Percentiles rank a stretch among this genome's conserved stretches.
phyloP scores from a whole-genome alignment of 2,113 vertebrate species.

The Stercorarius parasiticus region DNA sequence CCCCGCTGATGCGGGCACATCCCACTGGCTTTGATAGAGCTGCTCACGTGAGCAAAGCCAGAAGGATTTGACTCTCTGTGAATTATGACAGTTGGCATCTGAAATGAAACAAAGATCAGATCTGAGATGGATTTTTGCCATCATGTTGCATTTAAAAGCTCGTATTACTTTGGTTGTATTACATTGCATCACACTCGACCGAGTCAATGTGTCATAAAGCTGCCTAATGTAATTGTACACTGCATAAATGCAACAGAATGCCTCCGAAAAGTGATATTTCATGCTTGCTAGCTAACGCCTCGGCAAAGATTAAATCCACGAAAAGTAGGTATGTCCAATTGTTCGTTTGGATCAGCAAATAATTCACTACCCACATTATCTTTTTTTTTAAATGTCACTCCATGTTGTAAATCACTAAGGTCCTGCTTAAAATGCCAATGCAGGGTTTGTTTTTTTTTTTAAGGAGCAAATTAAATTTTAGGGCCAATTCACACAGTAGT shows the following conservation, averaged over 20 bases:
- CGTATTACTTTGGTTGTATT: slow-evolving; percentile 53
- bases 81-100: slow-evolving; percentile 39
- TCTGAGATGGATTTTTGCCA: slow-evolving; percentile 50
- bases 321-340: slow-evolving; percentile 62
- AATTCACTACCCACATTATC: slow-evolving; percentile 60
- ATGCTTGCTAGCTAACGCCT: slow-evolving; percentile 46
- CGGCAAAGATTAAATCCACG: slow-evolving; percentile 41
- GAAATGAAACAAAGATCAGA: slow-evolving; percentile 26
- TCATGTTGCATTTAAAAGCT: slow-evolving; percentile 70
- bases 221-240: slow-evolving; percentile 57
- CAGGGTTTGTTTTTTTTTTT: neutral
- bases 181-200: slow-evolving; percentile 40
- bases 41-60: neutral
- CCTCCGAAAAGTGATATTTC: slow-evolving; percentile 51
- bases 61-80: neutral
- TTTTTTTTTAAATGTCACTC: slow-evolving; percentile 32
- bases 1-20: neutral
- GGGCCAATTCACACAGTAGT: neutral
- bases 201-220: slow-evolving; percentile 55
- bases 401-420: neutral
- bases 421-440: neutral
- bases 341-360: slow-evolving; percentile 58
- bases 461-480: slow-evolving; percentile 14
- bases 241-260: slow-evolving; percentile 55
- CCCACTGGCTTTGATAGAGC: neutral